These are phyloP conservation scores for Bujurquina vittata DNA, from an alignment of 2,113 vertebrate species.

Conservation along the genomic window DNA sequence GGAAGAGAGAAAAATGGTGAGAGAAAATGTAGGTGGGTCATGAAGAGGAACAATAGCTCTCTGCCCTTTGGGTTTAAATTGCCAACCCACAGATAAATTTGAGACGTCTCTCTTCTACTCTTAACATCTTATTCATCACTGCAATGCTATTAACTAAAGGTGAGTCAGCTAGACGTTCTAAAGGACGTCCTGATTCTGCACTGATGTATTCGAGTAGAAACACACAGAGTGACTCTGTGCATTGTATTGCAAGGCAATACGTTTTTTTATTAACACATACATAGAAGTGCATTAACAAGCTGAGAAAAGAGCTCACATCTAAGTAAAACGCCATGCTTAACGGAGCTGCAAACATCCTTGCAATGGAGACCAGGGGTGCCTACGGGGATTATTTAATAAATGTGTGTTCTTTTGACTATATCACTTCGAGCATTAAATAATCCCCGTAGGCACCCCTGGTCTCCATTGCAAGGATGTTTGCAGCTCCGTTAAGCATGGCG, in stretches of 20 bases:
- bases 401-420: too few relatives aligned
- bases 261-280: not conserved
- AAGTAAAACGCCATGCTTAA: not conserved
- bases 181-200: not conserved
- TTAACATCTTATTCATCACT: constrained; percentile 33
- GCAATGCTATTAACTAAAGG: constrained; percentile 19
- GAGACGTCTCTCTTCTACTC: constrained; percentile 10
- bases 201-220: not conserved
- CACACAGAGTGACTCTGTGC: not conserved
- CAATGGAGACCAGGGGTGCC: too few relatives aligned
- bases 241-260: not conserved
- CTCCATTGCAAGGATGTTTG: too few relatives aligned
- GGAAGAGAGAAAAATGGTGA: constrained; percentile 1
- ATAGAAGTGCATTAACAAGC: not conserved
- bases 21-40: constrained; percentile 27
- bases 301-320: not conserved
- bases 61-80: constrained; percentile 31
- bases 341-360: too few relatives aligned
- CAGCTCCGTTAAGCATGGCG: too few relatives aligned
- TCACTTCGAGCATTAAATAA: too few relatives aligned
- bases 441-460: too few relatives aligned
- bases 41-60: constrained; percentile 14
- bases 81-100: constrained; percentile 20
- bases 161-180: constrained; percentile 19
- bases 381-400: too few relatives aligned